Conservation (phyloP, 2,888 invertebrate species). For the Drosophila recens region DNA sequence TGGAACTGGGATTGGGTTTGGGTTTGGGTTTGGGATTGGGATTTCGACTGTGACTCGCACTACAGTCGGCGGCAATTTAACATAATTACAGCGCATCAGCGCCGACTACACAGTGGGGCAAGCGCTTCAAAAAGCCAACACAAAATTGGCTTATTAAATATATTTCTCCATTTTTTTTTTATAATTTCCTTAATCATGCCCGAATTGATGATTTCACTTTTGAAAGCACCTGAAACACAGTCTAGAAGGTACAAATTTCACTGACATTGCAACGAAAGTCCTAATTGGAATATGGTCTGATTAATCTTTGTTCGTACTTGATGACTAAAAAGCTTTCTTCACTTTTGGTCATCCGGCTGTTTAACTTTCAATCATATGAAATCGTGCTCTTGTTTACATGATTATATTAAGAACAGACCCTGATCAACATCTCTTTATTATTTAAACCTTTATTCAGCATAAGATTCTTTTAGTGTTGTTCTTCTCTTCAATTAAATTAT, state of each 20-base stretch:
- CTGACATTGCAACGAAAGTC: conserved; percentile 6
- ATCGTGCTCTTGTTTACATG: too few relatives aligned
- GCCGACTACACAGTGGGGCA: conserved; percentile 54
- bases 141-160: conserved; percentile 13
- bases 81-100: conserved; percentile 67
- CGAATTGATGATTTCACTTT: conserved; percentile 9
- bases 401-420: too few relatives aligned
- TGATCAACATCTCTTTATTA: too few relatives aligned
- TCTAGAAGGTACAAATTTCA: not conserved
- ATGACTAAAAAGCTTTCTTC: not conserved
- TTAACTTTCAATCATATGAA: too few relatives aligned
- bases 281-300: not conserved
- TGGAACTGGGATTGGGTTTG: conserved; percentile 23
- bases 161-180: not conserved
- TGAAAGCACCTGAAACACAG: conserved; percentile 8
- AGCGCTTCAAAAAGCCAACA: not conserved
- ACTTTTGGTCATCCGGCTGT: not conserved
- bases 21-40: conserved; percentile 24
- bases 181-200: not conserved
- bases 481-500: too few relatives aligned
- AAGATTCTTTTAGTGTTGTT: too few relatives aligned
- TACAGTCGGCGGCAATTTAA: conserved; percentile 75
- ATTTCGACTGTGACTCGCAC: conserved; percentile 22
- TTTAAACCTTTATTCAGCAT: too few relatives aligned
- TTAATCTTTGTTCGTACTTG: not conserved